These are phyloP conservation scores for Lutjanus erythropterus DNA, from an alignment of 2,113 vertebrate genomes.

Conservation along the genomic window DNA sequence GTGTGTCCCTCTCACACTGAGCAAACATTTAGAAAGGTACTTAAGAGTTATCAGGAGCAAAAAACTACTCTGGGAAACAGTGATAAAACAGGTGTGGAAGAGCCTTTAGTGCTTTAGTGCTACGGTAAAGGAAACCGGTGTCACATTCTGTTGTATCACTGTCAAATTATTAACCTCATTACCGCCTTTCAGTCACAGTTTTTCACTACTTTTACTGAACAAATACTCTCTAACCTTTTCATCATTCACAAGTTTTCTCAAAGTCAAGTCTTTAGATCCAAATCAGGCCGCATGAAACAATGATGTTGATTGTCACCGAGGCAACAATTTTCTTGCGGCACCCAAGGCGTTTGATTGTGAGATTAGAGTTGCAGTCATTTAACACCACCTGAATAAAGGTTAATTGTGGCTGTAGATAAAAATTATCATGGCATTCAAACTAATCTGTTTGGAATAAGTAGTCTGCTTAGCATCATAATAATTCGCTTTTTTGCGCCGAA, in stretches of 20 bases:
- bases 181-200: background rate
- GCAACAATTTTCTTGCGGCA: conserved; percentile 35
- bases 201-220: background rate
- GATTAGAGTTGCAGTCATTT: conserved; percentile 60
- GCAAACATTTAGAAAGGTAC: conserved; percentile 46
- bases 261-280: conserved; percentile 26
- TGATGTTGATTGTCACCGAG: conserved; percentile 49
- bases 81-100: conserved; percentile 17
- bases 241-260: conserved; percentile 14
- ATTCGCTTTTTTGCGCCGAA: conserved; percentile 36
- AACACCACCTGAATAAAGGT: conserved; percentile 62
- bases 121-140: background rate
- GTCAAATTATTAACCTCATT: conserved; percentile 14
- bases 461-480: conserved; percentile 47
- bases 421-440: conserved; percentile 49
- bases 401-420: conserved; percentile 67
- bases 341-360: conserved; percentile 56
- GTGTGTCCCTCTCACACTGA: conserved; percentile 9
- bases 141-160: conserved; percentile 3
- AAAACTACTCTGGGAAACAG: background rate
- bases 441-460: conserved; percentile 44
- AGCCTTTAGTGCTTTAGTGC: conserved; percentile 1
- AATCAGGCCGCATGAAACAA: conserved; percentile 47
- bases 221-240: conserved; percentile 6
- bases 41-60: conserved; percentile 33